Conservation (phyloP, 1,140 invertebrate genomes). For the Helicoverpa armigera region DNA sequence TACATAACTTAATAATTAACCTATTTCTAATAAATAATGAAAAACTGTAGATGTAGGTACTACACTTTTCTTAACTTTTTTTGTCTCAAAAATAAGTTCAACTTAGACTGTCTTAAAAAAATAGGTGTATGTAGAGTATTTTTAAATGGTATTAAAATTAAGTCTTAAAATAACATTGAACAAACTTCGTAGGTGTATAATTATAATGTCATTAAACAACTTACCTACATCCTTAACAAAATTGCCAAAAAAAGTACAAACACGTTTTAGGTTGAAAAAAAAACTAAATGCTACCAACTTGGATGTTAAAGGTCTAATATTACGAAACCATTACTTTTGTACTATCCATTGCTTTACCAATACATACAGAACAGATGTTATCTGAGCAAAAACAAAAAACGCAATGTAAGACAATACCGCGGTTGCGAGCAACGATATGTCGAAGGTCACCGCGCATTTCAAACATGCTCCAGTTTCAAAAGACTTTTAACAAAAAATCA, state of each 20-base stretch:
- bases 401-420: conserved; percentile 35
- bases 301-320: conserved; percentile 6
- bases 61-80: no score
- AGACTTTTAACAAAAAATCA: conserved; percentile 64
- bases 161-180: not conserved
- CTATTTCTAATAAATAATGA: no score
- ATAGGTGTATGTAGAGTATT: no score
- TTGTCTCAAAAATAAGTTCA: no score
- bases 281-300: conserved; percentile 39
- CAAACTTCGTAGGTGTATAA: not conserved
- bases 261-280: not conserved
- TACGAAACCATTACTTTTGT: conserved; percentile 21
- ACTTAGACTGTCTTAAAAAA: no score
- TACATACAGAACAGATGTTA: conserved; percentile 25
- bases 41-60: no score
- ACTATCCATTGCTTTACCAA: conserved; percentile 30
- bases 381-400: conserved; percentile 43
- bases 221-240: conserved; percentile 3
- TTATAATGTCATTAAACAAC: conserved; percentile 28
- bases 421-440: conserved; percentile 46
- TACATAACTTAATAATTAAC: no score
- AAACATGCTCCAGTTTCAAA: conserved; percentile 68
- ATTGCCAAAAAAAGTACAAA: conserved; percentile 35
- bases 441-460: conserved; percentile 67
- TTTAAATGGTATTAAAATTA: not conserved